A percentile compares a stretch with the other conserved stretches of the same genome.
Evolutionary conservation across 1,140 invertebrate genomes (phyloP).

Genomic region (Procambarus virginalis): DNA sequence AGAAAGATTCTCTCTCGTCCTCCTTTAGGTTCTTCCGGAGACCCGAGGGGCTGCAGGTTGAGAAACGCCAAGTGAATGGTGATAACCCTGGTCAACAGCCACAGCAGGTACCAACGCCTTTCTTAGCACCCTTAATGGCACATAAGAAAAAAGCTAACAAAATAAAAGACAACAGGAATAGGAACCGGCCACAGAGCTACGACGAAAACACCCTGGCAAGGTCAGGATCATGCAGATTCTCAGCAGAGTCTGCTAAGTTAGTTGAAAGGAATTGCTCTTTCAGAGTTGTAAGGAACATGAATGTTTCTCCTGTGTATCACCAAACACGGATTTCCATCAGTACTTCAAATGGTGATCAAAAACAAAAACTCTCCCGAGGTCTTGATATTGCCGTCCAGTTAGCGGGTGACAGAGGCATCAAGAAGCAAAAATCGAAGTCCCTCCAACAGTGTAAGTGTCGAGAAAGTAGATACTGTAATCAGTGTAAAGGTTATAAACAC

Average conservation of each 20-base stretch:
- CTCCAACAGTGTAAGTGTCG: background rate
- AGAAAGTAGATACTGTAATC: background rate
- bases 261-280: slow-evolving; percentile 12
- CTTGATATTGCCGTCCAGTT: background rate
- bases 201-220: background rate
- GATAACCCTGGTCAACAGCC: background rate
- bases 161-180: background rate
- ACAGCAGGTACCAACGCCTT: background rate
- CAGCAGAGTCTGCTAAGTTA: background rate
- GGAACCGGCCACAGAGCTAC: background rate
- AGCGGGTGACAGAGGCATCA: background rate
- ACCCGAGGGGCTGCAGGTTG: background rate
- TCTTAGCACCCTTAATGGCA: no score
- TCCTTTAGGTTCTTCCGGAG: slow-evolving; percentile 8
- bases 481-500: background rate
- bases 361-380: background rate
- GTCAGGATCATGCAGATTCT: background rate
- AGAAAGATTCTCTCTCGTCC: slow-evolving; percentile 8
- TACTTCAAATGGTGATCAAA: background rate
- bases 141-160: background rate
- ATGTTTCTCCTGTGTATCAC: background rate
- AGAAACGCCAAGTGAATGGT: background rate
- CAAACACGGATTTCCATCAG: background rate
- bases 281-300: background rate
- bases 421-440: slow-evolving; percentile 1